Evolutionary conservation across 2,113 vertebrate species (phyloP), one percentile per base, ranked within the genome.

Genomic region (Pan paniscus): DNA sequence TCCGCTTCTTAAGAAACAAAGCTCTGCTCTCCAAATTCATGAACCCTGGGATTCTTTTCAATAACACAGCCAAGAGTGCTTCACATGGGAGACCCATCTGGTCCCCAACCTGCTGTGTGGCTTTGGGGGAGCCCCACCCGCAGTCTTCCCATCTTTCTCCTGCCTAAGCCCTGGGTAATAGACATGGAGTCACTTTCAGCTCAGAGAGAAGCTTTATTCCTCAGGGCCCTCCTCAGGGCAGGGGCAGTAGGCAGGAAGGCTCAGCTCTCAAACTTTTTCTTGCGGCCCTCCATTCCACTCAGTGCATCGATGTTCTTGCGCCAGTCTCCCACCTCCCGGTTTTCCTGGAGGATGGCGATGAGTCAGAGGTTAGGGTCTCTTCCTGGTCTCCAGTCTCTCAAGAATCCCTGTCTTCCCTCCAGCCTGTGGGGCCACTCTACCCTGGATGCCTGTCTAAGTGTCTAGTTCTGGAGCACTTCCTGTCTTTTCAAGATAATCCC

Each of bases 221-320:
- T 76, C 83, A 17, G 43, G 92, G 27, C 35, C 22, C 1, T 17
- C 11, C 46, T 25, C 16, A 1, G 32, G 18, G 70, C 52, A n/a
- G 0, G 9, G 13, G 23, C 1, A 12, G 11, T 0, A 3, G 23
- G 2, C 40, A 68, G n/a, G 52, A 35, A 61, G 1, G 50, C 96
- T 98, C 97, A 89, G 46, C 98, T 90, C 93, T 99, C 98, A 52
- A 99, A 99, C 95, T 98, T 99, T 70, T 99, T 99, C 98, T 99
- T 99, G 46, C 98, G 98, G 5, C 98, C 98, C 48, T 99, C 98
- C 98, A 99, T 99, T 4, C 98, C 98, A 0, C 98, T 99, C 88
- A 99, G 96, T 0, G 98, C 98, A 0, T 98, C 98, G 1, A 99
- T 98, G 92, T 99, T 99, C 97, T 99, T 99, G 22, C 98, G 97